These are phyloP conservation scores for Ictalurus furcatus DNA, from an alignment of 2,113 vertebrate species.

Conservation along the genomic window DNA sequence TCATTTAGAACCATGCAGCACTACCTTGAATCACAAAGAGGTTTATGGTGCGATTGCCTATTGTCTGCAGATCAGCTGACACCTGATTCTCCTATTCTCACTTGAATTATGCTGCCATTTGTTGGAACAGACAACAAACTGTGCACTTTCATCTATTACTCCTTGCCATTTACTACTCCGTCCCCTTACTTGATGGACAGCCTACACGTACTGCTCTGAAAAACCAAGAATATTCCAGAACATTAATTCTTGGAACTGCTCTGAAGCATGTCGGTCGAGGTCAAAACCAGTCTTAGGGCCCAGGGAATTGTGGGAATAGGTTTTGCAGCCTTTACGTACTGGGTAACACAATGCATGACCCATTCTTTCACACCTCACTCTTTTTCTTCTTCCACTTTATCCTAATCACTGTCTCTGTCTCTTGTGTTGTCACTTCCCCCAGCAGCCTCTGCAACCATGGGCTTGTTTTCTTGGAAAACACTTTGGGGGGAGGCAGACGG, in stretches of 20 bases:
- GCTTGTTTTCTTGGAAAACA: constrained; percentile 64
- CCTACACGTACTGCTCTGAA: not conserved
- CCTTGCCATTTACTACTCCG: not conserved
- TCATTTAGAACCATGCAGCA: not conserved
- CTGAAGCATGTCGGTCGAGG: not conserved
- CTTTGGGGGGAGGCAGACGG: constrained; percentile 42
- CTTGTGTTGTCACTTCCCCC: not conserved
- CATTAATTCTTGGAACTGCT: not conserved
- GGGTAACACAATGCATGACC: constrained; percentile 26
- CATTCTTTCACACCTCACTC: constrained; percentile 29
- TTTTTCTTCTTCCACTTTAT: not conserved
- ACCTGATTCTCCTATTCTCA: not conserved
- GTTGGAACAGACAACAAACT: not conserved
- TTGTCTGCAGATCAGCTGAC: not conserved
- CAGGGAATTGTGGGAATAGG: constrained; percentile 14
- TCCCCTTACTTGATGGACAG: not conserved
- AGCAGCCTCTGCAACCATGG: constrained; percentile 40
- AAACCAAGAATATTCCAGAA: not conserved
- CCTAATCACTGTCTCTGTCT: constrained; percentile 19
- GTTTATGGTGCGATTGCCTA: not conserved
- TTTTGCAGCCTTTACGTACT: not conserved
- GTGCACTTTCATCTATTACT: not conserved
- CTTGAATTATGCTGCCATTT: not conserved
- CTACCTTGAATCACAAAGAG: not conserved
- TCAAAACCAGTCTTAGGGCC: not conserved